Conservation (phyloP, 2,797 vertebrate species). For the Arctocebus calabarensis region DNA sequence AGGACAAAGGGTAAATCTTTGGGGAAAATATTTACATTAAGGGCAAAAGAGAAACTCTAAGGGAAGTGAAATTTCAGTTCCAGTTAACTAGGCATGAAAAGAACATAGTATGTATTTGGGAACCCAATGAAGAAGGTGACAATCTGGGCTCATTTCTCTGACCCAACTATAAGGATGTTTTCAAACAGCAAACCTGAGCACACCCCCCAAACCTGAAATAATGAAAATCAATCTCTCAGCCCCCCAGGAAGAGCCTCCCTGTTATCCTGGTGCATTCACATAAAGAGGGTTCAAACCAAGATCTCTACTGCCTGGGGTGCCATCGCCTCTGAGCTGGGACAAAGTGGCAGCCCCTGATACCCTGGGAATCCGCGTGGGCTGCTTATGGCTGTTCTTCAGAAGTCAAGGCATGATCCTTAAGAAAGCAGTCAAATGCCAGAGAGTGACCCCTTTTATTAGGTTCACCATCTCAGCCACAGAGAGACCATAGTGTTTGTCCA, state of each 20-base stretch:
- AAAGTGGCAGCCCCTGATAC: constrained; percentile 91
- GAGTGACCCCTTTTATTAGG: constrained; percentile 97
- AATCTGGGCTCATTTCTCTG: neutral
- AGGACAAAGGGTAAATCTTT: constrained; percentile 5
- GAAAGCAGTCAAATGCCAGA: constrained; percentile 92
- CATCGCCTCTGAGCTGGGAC: constrained; percentile 89
- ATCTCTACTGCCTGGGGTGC: constrained; percentile 88
- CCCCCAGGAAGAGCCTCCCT: neutral
- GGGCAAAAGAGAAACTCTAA: neutral
- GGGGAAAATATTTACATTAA: constrained; percentile 2
- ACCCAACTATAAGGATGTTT: constrained; percentile 2
- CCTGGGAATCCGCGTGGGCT: constrained; percentile 93
- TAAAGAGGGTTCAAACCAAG: constrained; percentile 87
- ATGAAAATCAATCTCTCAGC: neutral
- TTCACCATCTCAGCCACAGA: constrained; percentile 95
- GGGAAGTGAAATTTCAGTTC: neutral
- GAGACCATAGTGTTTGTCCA: constrained; percentile 94
- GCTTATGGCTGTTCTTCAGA: constrained; percentile 91
- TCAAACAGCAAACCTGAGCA: constrained; percentile 16
- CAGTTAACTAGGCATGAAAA: neutral
- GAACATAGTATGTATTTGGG: neutral
- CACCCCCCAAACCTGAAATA: neutral
- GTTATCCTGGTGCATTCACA: constrained; percentile 87
- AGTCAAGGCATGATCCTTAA: constrained; percentile 91
- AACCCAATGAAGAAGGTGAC: neutral